Base-by-base conservation (phyloP, 2,888 invertebrate genomes). In the Hofmannophila pseudospretella region DNA sequence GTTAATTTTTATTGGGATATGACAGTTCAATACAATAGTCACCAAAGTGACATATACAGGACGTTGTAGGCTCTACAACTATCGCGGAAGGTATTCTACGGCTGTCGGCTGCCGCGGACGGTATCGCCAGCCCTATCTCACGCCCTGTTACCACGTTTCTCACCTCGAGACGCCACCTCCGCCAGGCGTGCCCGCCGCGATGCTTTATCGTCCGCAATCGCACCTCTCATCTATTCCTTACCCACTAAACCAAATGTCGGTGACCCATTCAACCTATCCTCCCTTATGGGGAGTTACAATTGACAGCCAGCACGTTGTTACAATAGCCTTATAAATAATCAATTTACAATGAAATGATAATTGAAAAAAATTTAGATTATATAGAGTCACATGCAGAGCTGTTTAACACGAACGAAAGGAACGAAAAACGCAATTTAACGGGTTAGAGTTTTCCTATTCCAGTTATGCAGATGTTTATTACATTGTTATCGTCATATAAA, bases 131-230 rank as follows among this genome's bases (percentile, higher is more conserved):
- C 51, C 55, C 72, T 68, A 81, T 84, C 81, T 84, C 80, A 81
- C 79, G 81, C 72, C 72, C 73, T 59, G 73, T 67, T 69, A 61
- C 79, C 81, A 79, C 81, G 82, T 76, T 82, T 79, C 78, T 84
- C 85, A 84, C 84, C 84, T 81, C 80, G 54, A 58, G 67, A 69
- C 71, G 64, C 67, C 76, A 70, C 68, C 72, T 68, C 65, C 64
- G 58, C 65, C 59, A 59, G 51, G 64, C 54, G 49, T 54, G 56
- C 49, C 66, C 59, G 64, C 68, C 67, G 58, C 58, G 67, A 68
- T 68, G 64, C 57, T 71, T 77, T 80, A 82, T 84, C 80, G 58
- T 56, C 52, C 44, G 53, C 74, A 73, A 77, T 82, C 79, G 66
- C 65, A 56, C 66, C 60, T 68, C 68, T 73, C 75, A 78, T 79